Percentiles rank a stretch among this genome's conserved stretches.
Evolutionary conservation across 2,888 invertebrate genomes (phyloP).

Genomic region (Cosmorhoe ocellata): DNA sequence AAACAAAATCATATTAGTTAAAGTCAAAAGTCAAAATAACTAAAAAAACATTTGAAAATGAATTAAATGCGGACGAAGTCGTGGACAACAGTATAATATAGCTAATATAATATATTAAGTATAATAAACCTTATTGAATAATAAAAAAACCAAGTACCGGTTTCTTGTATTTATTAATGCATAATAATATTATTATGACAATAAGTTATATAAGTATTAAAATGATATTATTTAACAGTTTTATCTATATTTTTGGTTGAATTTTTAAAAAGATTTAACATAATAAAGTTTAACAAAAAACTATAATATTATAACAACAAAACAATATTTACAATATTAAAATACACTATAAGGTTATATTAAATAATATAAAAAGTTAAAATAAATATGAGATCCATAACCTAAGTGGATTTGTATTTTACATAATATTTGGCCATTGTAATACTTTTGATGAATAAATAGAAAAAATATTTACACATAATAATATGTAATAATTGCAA

Average conservation of each 20-base stretch:
- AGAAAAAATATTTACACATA: constrained; percentile 35
- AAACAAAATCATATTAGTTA: constrained; percentile 28
- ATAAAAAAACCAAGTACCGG: too few relatives aligned
- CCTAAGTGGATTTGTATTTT: constrained; percentile 41
- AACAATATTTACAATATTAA: constrained; percentile 57
- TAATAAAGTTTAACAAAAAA: constrained; percentile 42
- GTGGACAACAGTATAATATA: too few relatives aligned
- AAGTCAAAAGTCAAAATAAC: too few relatives aligned
- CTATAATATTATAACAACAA: constrained; percentile 34
- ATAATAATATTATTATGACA: background rate
- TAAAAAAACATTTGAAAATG: too few relatives aligned
- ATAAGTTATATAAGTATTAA: background rate
- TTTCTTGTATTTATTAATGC: too few relatives aligned
- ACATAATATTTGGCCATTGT: constrained; percentile 46
- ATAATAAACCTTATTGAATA: too few relatives aligned
- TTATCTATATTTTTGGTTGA: constrained; percentile 60
- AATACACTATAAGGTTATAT: constrained; percentile 27
- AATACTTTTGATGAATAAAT: constrained; percentile 44
- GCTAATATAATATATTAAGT: too few relatives aligned
- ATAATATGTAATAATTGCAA: too few relatives aligned
- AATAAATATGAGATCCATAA: constrained; percentile 59
- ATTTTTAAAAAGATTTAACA: constrained; percentile 34
- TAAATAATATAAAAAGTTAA: constrained; percentile 35
- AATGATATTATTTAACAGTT: constrained; percentile 64
- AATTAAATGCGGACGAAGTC: too few relatives aligned